Evolutionary conservation across 2,113 vertebrate species (phyloP), one percentile per base, ranked within the genome.

Genomic region (Pithys albifrons): DNA sequence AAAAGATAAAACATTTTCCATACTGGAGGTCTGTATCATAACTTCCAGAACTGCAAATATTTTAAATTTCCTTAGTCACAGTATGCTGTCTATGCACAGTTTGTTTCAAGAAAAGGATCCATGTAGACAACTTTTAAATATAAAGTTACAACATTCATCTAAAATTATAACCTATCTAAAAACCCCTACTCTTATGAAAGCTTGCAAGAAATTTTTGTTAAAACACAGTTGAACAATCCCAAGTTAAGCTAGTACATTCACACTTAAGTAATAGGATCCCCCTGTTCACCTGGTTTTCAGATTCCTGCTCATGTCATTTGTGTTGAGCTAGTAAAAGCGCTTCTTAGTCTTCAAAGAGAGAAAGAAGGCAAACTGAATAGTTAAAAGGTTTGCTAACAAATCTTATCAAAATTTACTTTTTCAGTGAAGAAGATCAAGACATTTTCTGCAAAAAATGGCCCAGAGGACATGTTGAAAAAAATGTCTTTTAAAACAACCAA

Each of bases 261-360:
- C 31, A 43, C 2, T 35, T 41, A n/a, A 64, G 22, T n/a, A 46
- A 61, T 0, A 49, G 8, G 35, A 72, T 51, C 33, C 7, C 17
- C 17, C 19, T 71, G 5, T 29, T 89, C n/a, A 66, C 11, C 23
- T 57, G 24, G 16, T 1, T 65, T 81, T 59, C 76, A 59, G n/a
- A 72, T 90, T 71, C 28, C 33, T 0, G 3, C 7, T 86, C 1
- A 0, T 28, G 48, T 33, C 22, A 10, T 29, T 27, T 11, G 8
- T 35, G 14, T 16, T 3, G 1, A 41, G 27, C 39, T 43, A 72
- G 10, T 29, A 88, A 75, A 75, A 74, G 23, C 45, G 25, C 14
- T 25, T 52, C 45, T 43, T 5, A 55, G 33, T 7, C 69, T 8
- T 51, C 55, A 23, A 49, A 46, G 12, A 51, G 3, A 45, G 22